Conservation (phyloP, 2,797 vertebrate genomes). For the Ctenosaura bakeri region DNA sequence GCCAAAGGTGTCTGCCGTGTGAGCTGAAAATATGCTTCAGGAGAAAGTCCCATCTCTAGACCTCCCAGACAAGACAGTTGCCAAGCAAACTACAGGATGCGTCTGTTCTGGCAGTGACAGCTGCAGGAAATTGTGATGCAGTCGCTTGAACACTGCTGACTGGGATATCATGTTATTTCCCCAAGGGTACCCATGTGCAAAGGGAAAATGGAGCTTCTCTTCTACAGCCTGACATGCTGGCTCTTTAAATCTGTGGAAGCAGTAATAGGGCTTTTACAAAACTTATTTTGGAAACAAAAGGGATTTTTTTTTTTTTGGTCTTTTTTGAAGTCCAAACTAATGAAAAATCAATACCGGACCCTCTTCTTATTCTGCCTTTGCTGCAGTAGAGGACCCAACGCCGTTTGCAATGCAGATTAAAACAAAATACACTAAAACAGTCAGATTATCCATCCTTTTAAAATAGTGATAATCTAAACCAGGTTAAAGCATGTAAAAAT, state of each 20-base stretch:
- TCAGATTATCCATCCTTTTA: too few relatives aligned
- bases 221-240: neutral
- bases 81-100: constrained; percentile 29
- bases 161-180: constrained; percentile 21
- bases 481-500: too few relatives aligned
- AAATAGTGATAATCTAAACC: too few relatives aligned
- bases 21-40: constrained; percentile 38
- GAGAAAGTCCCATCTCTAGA: constrained; percentile 57
- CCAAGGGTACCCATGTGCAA: constrained; percentile 2
- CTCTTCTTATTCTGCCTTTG: too few relatives aligned
- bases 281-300: neutral
- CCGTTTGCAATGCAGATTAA: too few relatives aligned
- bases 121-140: constrained; percentile 60
- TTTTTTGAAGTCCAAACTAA: neutral
- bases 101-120: constrained; percentile 57
- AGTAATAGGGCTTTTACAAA: constrained; percentile 11
- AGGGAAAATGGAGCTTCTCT: constrained; percentile 35
- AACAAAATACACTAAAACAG: too few relatives aligned
- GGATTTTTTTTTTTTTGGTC: neutral
- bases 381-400: too few relatives aligned
- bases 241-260: neutral
- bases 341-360: neutral
- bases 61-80: constrained; percentile 60
- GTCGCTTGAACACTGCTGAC: constrained; percentile 20
- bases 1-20: constrained; percentile 35